phyloP scores from a whole-genome alignment of 1,140 invertebrate genomes.

The Hyphantria cunea region DNA sequence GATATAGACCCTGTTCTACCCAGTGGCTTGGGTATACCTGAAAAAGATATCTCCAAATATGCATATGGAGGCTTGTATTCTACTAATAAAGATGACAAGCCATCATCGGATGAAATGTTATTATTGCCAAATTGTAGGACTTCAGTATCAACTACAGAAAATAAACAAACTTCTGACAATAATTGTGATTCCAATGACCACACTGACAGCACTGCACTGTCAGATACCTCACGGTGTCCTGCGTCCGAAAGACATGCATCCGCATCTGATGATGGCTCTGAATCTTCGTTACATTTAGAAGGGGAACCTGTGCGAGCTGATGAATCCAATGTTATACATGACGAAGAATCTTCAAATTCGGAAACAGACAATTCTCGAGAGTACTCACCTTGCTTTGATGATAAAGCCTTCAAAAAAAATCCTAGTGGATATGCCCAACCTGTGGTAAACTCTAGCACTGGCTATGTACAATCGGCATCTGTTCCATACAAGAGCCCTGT shows the following conservation, averaged over 20 bases:
- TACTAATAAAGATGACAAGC: constrained; percentile 69
- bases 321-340: constrained; percentile 40
- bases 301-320: constrained; percentile 50
- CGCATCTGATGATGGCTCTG: constrained; percentile 67
- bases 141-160: constrained; percentile 51
- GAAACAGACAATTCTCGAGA: constrained; percentile 55
- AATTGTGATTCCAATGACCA: constrained; percentile 71
- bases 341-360: constrained; percentile 49
- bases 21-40: constrained; percentile 64
- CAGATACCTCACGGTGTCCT: constrained; percentile 59
- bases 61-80: constrained; percentile 65
- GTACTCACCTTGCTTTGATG: constrained; percentile 54
- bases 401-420: constrained; percentile 61
- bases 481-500: constrained; percentile 42
- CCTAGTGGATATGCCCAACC: constrained; percentile 61
- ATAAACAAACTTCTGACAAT: constrained; percentile 60
- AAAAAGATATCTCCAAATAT: constrained; percentile 72
- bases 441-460: constrained; percentile 49
- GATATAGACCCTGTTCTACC: constrained; percentile 76
- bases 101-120: constrained; percentile 70
- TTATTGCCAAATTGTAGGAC: constrained; percentile 65
- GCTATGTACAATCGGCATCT: constrained; percentile 62
- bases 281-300: constrained; percentile 66
- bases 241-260: constrained; percentile 58
- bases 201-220: constrained; percentile 73